These are phyloP conservation scores for Coenobita brevimanus DNA, from an alignment of 1,140 invertebrate species.

Conservation along the genomic window DNA sequence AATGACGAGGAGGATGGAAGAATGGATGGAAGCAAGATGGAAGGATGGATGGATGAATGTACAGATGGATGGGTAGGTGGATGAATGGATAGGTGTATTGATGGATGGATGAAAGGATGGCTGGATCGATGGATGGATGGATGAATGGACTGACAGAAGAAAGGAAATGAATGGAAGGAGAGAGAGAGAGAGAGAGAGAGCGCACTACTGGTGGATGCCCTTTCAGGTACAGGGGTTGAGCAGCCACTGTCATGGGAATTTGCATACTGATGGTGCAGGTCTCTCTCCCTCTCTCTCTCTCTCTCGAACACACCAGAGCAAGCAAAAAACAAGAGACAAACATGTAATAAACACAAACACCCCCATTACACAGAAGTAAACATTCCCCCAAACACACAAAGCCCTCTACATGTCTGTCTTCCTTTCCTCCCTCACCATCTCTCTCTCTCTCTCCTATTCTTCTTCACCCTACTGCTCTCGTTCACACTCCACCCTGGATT, in stretches of 20 bases:
- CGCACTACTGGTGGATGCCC: neutral
- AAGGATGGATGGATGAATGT: neutral
- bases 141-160: neutral
- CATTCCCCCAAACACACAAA: too few species aligned
- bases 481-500: too few species aligned
- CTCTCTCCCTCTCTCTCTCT: too few species aligned
- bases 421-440: too few species aligned
- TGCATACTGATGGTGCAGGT: too few species aligned
- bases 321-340: too few species aligned
- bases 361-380: too few species aligned
- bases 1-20: neutral
- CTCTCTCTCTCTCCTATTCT: too few species aligned
- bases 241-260: neutral
- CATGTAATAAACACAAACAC: too few species aligned
- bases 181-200: constrained; percentile 13
- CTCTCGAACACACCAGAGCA: too few species aligned
- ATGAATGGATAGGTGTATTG: neutral
- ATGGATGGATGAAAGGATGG: neutral
- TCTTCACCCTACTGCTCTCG: too few species aligned
- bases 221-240: neutral
- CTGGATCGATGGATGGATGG: neutral
- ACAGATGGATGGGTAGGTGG: neutral
- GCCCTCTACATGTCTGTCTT: too few species aligned
- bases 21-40: neutral
- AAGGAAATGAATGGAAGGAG: neutral